Evolutionary conservation across 1,140 invertebrate species (phyloP), one percentile per base, ranked within the genome.

Genomic region (Hycleus cichorii): DNA sequence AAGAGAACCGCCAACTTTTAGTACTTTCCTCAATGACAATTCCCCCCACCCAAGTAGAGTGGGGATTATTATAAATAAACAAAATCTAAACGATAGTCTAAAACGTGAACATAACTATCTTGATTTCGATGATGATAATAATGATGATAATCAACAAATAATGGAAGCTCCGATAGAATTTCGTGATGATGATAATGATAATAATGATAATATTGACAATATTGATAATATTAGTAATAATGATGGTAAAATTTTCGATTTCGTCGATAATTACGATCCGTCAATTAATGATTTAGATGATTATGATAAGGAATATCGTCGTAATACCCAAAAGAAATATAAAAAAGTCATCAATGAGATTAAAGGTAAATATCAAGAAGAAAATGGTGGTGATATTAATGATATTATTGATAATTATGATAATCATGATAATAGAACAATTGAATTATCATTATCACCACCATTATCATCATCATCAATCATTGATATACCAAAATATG

Each of bases 311-410:
- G 10, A 10, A 24, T 32, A 9, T 2, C 27, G 51, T 39, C 18
- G 25, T 5, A 45, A 45, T 4, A 38, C 25, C 3, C 32, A 45
- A 43, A 9, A 45, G n/a, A 45, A 45, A 38, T 53, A 45, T 25
- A 53, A 11, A 46, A 8, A 47, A 27, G 57, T 64, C n/a, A 58
- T 64, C 40, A 51, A 60, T 45, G 55, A 61, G 51, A 64, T 64
- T 55, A 60, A 61, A 39, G 18, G 24, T 7, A 64, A 56, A 39
- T 64, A 32, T 32, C 40, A 54, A 38, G n/a, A 55, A 3, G 3
- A 49, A 8, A 10, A 53, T 8, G 0, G 45, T 44, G 26, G 8
- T 32, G 49, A 43, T 38, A 25, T 27, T 46, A 26, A 46, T 53
- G 32, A 32, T 25, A 25, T 18, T 0, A 18, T n/a, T n/a, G n/a